phyloP scores from a whole-genome alignment of 2,888 invertebrate species.

The Terebella lapidaria region DNA sequence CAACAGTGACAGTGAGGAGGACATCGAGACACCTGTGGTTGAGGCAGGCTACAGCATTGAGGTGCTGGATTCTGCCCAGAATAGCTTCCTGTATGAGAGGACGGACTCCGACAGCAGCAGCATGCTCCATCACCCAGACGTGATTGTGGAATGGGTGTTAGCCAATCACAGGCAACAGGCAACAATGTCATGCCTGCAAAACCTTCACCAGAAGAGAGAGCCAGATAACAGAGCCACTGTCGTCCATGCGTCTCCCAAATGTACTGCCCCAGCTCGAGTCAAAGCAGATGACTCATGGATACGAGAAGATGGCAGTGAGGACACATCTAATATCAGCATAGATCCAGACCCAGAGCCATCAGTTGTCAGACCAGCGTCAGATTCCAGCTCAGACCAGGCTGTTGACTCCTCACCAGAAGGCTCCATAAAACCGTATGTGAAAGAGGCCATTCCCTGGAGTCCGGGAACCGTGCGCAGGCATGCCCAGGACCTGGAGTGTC shows the following conservation, averaged over 20 bases:
- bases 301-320: constrained; percentile 9
- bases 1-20: not conserved
- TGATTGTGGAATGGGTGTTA: not conserved
- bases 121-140: not conserved
- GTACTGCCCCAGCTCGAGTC: constrained; percentile 6
- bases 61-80: not conserved
- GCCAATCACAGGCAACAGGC: not conserved
- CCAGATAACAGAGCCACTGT: not conserved
- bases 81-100: not conserved
- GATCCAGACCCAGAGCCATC: not conserved
- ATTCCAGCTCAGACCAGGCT: not conserved
- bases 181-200: not conserved
- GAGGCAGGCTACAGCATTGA: not conserved
- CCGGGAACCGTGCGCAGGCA: constrained; percentile 65
- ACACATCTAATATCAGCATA: not conserved
- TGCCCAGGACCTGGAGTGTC: constrained; percentile 63
- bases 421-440: not conserved
- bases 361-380: not conserved
- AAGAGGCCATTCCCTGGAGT: constrained; percentile 64
- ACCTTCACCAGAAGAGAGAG: too few relatives aligned
- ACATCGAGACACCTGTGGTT: not conserved
- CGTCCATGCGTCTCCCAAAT: not conserved
- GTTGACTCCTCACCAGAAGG: too few relatives aligned
- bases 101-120: not conserved
- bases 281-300: constrained; percentile 24